Conservation (phyloP, 2,113 vertebrate genomes). For the Camelus dromedarius region DNA sequence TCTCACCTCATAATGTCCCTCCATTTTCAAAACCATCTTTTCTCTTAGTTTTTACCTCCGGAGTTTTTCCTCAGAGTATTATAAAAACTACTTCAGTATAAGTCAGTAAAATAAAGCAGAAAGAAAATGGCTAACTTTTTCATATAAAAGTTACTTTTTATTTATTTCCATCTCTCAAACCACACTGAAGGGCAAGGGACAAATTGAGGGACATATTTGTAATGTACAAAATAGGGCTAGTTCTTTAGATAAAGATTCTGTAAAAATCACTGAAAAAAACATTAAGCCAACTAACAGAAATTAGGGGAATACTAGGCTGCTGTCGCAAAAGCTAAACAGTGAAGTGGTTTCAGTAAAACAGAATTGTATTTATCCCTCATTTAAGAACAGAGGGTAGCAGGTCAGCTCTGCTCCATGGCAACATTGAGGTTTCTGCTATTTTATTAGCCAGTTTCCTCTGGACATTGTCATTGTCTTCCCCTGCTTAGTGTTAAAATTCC, state of each 20-base stretch:
- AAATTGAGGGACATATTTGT: neutral
- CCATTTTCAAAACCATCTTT: neutral
- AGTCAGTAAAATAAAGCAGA: neutral
- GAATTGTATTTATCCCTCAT: neutral
- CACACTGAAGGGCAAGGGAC: neutral
- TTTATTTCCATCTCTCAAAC: neutral
- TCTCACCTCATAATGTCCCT: neutral
- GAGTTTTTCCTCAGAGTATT: neutral
- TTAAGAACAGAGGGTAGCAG: neutral
- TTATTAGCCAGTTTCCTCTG: neutral
- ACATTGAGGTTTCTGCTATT: neutral
- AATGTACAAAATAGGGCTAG: neutral
- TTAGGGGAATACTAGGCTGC: neutral
- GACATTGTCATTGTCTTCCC: neutral
- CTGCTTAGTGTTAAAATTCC: neutral
- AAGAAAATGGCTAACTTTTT: neutral
- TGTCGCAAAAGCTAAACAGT: neutral
- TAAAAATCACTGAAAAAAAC: neutral
- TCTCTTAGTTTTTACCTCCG: neutral
- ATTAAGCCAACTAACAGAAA: neutral
- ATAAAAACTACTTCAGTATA: neutral
- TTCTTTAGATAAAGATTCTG: neutral
- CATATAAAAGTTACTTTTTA: neutral
- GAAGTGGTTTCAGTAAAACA: neutral
- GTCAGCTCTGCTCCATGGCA: neutral